Evolutionary conservation across 2,113 vertebrate species (phyloP).

Genomic region (Pimephales promelas): DNA sequence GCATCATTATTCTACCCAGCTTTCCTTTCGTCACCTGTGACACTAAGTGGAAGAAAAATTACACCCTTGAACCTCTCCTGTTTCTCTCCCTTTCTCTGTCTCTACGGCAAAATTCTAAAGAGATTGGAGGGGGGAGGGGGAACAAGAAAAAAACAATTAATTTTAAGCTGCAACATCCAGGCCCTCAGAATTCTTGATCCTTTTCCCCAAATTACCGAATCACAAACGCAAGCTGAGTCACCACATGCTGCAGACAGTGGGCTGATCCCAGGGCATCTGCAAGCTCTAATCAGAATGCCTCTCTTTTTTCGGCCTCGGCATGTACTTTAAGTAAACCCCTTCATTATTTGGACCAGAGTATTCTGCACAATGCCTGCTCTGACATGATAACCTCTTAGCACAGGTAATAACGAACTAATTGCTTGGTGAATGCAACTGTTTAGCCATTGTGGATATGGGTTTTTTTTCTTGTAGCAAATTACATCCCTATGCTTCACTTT

Average conservation of each 20-base stretch:
- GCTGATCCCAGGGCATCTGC: slow-evolving; percentile 58
- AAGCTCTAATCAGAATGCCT: slow-evolving; percentile 25
- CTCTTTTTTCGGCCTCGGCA: slow-evolving; percentile 15
- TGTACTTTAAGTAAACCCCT: slow-evolving; percentile 51
- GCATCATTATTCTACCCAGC: slow-evolving; percentile 59
- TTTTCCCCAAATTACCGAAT: slow-evolving; percentile 60
- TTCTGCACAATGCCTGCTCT: slow-evolving; percentile 50
- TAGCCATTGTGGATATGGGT: slow-evolving; percentile 7
- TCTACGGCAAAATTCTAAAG: too few relatives aligned
- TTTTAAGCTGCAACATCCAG: slow-evolving; percentile 62
- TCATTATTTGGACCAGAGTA: slow-evolving; percentile 54
- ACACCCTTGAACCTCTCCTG: slow-evolving; percentile 37
- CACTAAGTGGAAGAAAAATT: slow-evolving; percentile 68
- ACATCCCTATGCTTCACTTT: too few relatives aligned
- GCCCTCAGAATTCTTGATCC: slow-evolving; percentile 57
- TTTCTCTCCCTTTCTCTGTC: slow-evolving; percentile 17
- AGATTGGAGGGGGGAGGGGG: too few relatives aligned
- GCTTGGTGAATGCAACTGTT: slow-evolving; percentile 30
- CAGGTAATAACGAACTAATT: slow-evolving; percentile 35
- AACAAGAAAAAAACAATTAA: slow-evolving; percentile 65
- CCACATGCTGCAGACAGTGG: slow-evolving; percentile 19
- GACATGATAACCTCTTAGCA: slow-evolving; percentile 61
- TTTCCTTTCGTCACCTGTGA: slow-evolving; percentile 52
- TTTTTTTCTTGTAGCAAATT: background rate
- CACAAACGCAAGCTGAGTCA: slow-evolving; percentile 48